Base-by-base conservation (phyloP, 2,888 invertebrate species). In the Phalera bucephala region DNA sequence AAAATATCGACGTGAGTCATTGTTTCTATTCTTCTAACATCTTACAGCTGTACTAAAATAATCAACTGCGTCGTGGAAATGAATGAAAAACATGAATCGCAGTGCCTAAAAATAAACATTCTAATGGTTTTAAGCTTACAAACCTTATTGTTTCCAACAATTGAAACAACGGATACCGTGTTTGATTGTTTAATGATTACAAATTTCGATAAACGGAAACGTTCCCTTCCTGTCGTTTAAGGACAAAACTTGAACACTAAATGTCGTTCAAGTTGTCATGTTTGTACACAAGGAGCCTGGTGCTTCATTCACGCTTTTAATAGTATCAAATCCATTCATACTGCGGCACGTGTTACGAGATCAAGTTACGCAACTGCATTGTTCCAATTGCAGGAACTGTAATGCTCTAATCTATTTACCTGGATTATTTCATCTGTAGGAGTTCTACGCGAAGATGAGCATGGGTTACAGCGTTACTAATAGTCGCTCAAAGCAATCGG, bases 281-380 rank as follows among this genome's bases (percentile, higher is more conserved):
- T 74, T 75, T 69, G 65, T 70, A 68, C 44, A 69, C 63, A 65
- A 52, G 30, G 43, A 43, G 49, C 51, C 44, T 40, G 40, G 37
- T 36, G 36, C 31, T 36, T 29, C 58, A 58, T 61, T 56, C 52
- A 57, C 43, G 55, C 55, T 62, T 58, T 60, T 54, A 66, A 67
- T 68, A 72, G 66, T 58, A 60, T 49, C 53, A 52, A 52, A 55
- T 40, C 62, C 72, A 72, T 74, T 75, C 70, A 76, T 64, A 52
- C 44, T 27, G 35, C 48, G 52, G 53, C 58, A 60, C 55, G 50
- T 62, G 69, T 70, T 70, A 46, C 61, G 49, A 56, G 67, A 65
- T 41, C 12, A 25, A 15, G 58, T 67, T 67, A 66, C 54, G 63
- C 60, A 67, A 64, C 48, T 38, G 52, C 65, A 74, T 75, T 74